Base-by-base conservation (phyloP, 2,797 vertebrate genomes). In the Alfaro cultratus region DNA sequence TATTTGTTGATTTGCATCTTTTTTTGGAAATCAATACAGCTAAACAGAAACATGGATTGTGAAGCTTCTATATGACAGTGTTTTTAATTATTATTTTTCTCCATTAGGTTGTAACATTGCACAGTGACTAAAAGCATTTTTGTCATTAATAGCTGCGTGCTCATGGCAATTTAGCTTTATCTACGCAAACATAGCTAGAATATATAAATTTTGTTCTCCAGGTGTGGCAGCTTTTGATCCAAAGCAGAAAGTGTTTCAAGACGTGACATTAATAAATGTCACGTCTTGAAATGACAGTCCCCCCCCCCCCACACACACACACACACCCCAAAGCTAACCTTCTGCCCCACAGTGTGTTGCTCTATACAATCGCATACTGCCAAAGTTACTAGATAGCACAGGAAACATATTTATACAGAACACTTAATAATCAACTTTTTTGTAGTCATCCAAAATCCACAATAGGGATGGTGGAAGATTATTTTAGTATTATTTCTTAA, bases 301-400 rank as follows among this genome's bases (percentile, higher is more conserved):
- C n/a, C n/a, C n/a, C n/a, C n/a, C n/a, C n/a, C n/a, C n/a, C n/a
- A n/a, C n/a, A n/a, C 81, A 73, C 71, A 76, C 64, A 62, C 4
- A 67, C 79, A 79, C 79, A 70, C 73, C 34, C 34, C 2, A 21
- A 51, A 88, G 82, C 72, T 39, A 77, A 85, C 81, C 57, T 1
- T 49, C 64, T 77, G 68, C 2, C 78, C 82, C 86, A 89, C 76
- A 85, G 67, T 47, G 71, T 85, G 80, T 75, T 77, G 67, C 62
- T 85, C 80, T 88, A 92, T 93, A 94, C 91, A 88, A 81, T 85
- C 90, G 88, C 86, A 90, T 88, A 89, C 91, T 87, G 79, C 83
- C 39, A 57, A 83, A 87, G 87, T 93, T 91, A 88, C 77, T 77
- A 82, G 75, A 86, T 85, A 84, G 75, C 90, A 82, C 82, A 87